Conservation (phyloP, 1,140 invertebrate species). For the Drosophila fuyamai region DNA sequence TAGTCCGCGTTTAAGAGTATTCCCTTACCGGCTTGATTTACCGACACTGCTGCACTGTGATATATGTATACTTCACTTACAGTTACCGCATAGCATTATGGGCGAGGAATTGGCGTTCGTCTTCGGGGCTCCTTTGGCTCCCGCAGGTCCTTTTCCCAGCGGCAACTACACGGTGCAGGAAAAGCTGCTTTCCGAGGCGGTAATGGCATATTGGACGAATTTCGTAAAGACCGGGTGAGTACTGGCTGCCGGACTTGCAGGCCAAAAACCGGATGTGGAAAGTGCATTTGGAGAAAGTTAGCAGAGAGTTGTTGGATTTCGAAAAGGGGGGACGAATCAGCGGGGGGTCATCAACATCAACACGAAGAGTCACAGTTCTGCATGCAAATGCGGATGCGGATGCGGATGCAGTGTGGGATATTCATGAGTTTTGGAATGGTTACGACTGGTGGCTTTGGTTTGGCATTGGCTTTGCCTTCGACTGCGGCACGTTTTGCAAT, state of each 20-base stretch:
- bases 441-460: constrained; percentile 27
- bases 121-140: constrained; percentile 94
- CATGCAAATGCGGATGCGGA: constrained; percentile 68
- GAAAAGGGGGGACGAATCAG: neutral
- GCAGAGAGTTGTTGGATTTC: neutral
- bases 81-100: constrained; percentile 88
- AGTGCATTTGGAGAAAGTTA: constrained; percentile 71
- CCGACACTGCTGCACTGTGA: constrained; percentile 9
- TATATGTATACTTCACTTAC: constrained; percentile 45
- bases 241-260: constrained; percentile 29
- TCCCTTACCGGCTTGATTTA: constrained; percentile 24
- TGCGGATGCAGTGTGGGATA: constrained; percentile 59
- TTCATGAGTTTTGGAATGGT: constrained; percentile 49
- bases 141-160: constrained; percentile 89
- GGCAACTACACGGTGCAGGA: constrained; percentile 91
- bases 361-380: constrained; percentile 60
- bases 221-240: constrained; percentile 94
- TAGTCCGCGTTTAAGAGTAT: constrained; percentile 28
- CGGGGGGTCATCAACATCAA: constrained; percentile 48
- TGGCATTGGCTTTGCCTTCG: constrained; percentile 22
- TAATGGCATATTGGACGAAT: constrained; percentile 95
- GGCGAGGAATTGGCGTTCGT: constrained; percentile 97
- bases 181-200: constrained; percentile 91
- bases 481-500: constrained; percentile 72
- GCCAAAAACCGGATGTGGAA: constrained; percentile 56